Percentiles rank a stretch among this genome's conserved stretches.
These are phyloP conservation scores for Hypomecis atomaria DNA, from an alignment of 2,888 invertebrate species.

Conservation along the genomic window DNA sequence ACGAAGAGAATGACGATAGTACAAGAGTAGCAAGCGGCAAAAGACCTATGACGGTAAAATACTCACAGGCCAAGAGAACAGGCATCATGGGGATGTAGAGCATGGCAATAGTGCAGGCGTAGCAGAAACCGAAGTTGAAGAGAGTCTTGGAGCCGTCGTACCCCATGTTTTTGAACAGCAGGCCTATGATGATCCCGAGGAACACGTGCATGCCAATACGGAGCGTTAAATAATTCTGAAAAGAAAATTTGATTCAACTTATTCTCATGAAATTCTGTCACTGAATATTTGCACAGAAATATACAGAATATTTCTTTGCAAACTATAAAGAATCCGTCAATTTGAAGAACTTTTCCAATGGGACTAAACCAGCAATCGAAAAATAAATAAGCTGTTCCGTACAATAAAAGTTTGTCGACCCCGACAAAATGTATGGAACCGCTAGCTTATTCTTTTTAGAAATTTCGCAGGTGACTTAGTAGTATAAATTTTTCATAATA, in stretches of 20 bases:
- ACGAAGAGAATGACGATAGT: no score
- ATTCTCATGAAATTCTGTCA: background rate
- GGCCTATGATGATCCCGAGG: slow-evolving; percentile 88
- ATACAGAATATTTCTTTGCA: no score
- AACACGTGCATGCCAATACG: slow-evolving; percentile 88
- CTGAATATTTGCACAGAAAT: background rate
- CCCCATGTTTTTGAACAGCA: slow-evolving; percentile 89
- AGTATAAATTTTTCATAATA: no score
- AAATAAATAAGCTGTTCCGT: no score
- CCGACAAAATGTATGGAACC: no score
- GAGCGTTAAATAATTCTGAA: slow-evolving; percentile 89
- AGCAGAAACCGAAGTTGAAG: slow-evolving; percentile 94
- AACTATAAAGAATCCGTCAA: no score
- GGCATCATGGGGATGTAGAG: slow-evolving; percentile 94
- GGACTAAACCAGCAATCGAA: no score
- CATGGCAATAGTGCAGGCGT: slow-evolving; percentile 91
- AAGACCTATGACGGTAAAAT: slow-evolving; percentile 6
- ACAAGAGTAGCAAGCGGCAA: no score
- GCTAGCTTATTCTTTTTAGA: no score
- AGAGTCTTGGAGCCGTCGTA: slow-evolving; percentile 92
- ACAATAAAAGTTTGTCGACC: no score
- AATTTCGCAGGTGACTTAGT: no score
- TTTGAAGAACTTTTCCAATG: no score
- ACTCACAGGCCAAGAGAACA: slow-evolving; percentile 91
- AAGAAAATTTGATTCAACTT: slow-evolving; percentile 6